Conservation (phyloP, 1,140 invertebrate species). For the Hyposmocoma kahamanoa region DNA sequence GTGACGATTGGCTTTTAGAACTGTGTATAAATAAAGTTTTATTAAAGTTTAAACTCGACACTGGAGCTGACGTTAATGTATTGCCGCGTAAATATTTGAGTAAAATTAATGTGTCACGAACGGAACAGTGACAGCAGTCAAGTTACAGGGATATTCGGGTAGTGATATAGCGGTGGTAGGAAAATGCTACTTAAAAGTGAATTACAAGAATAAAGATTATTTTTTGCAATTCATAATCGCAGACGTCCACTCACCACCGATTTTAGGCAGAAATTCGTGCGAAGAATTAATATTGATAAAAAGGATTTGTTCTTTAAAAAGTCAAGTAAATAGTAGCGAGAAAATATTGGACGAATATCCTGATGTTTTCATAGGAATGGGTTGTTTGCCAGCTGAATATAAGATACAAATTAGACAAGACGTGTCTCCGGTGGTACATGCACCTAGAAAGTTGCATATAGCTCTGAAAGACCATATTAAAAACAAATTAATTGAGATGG, state of each 20-base stretch:
- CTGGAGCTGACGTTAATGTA: conserved; percentile 9
- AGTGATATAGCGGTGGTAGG: conserved; percentile 3
- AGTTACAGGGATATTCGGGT: conserved; percentile 8
- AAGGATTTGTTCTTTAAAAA: neutral
- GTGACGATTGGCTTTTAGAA: neutral
- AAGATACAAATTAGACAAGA: conserved; percentile 5
- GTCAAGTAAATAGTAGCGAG: neutral
- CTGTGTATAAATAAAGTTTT: neutral
- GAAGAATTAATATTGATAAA: conserved; percentile 8
- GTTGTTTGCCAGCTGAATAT: conserved; percentile 8
- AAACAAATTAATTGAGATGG: conserved; percentile 6
- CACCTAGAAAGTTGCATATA: conserved; percentile 6
- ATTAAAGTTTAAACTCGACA: conserved; percentile 5
- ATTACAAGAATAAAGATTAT: conserved; percentile 1
- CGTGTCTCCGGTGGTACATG: conserved; percentile 5
- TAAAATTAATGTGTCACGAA: neutral
- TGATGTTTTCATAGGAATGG: conserved; percentile 7
- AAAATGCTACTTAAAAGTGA: conserved; percentile 6
- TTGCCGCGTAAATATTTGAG: neutral
- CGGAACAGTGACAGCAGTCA: neutral
- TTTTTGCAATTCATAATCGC: conserved; percentile 7
- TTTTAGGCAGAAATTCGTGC: conserved; percentile 6
- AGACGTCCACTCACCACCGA: conserved; percentile 4
- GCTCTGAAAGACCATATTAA: conserved; percentile 5
- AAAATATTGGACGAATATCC: conserved; percentile 6